phyloP scores from a whole-genome alignment of 92 coral and sea anemone genomes.

The Palythoa heliodiscus region DNA sequence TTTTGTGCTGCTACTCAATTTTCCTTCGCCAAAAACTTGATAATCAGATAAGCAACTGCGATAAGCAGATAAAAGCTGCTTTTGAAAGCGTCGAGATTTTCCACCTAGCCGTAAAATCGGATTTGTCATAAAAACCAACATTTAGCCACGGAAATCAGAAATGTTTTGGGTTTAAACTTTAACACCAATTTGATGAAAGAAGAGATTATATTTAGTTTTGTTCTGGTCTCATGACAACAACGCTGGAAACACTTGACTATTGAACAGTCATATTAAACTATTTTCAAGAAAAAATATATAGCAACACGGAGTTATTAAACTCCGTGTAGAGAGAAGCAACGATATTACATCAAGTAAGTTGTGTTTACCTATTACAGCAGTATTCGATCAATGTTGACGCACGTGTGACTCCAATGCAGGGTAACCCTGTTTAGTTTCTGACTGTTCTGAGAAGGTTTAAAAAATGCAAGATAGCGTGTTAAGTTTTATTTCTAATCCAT shows the following conservation, averaged over 20 bases:
- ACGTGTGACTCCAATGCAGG: too few relatives aligned
- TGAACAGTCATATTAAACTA: too few relatives aligned
- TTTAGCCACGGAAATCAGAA: slow-evolving; percentile 30
- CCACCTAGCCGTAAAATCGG: not conserved
- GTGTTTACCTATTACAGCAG: too few relatives aligned
- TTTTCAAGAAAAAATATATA: too few relatives aligned
- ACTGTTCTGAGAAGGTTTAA: too few relatives aligned
- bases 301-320: too few relatives aligned
- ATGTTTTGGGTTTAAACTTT: not conserved
- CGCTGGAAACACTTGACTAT: not conserved
- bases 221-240: not conserved
- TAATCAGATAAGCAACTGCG: slow-evolving; percentile 36
- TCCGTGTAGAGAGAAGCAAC: too few relatives aligned
- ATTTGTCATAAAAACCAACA: slow-evolving; percentile 22
- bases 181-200: not conserved
- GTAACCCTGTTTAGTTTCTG: too few relatives aligned
- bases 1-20: not conserved
- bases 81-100: not conserved
- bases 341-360: too few relatives aligned
- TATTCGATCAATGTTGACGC: too few relatives aligned
- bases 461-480: not conserved
- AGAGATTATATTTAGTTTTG: not conserved
- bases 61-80: not conserved
- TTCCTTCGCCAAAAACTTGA: not conserved
- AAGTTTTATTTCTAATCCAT: not conserved